Evolutionary conservation across 2,797 vertebrate species (phyloP), one percentile per base, ranked within the genome.

Genomic region (Rhinichthys osculus): DNA sequence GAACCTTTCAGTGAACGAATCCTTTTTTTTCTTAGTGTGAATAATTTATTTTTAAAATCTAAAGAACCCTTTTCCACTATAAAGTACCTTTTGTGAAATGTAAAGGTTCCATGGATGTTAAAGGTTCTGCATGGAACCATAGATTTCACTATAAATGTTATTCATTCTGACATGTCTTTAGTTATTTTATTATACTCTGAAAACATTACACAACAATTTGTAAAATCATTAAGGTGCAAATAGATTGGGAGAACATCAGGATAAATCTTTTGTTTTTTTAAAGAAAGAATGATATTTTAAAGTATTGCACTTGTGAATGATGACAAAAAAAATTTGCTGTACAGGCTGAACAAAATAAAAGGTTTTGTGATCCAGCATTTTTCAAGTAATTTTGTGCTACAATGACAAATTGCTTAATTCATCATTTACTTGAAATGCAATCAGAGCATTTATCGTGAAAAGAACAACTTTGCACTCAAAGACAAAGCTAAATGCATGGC

Each of bases 401-500:
- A 21, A 57, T 66, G 33, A 8, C 19, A 73, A 71, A 72, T 62
- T 33, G 17, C 57, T 73, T 57, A 21, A 57, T 80, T 30, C 7
- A 14, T 40, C 0, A 71, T 69, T 38, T 59, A 23, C 7, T 71
- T n/a, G 14, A 80, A 66, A 59, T 80, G 70, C 62, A 69, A 14
- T 59, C 9, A 70, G 23, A 38, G n/a, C 13, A 64, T 79, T 47
- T 76, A 19, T 57, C 19, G 17, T 57, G 17, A 42, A 23, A 27
- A n/a, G 6, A 78, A 62, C 59, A 59, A 23, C 14, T 57, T 59
- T 73, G 42, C 71, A 76, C 30, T 80, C 6, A 62, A 70, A 33
- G 40, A 77, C 30, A 67, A 67, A 73, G 69, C 16, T 73, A 66
- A 81, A 67, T 50, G 17, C 78, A 33, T 40, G 33, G 23, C 23